A percentile compares a stretch with the other conserved stretches of the same genome.
Evolutionary conservation across 1,140 invertebrate species (phyloP).

Genomic region (Oscheius sp.): DNA sequence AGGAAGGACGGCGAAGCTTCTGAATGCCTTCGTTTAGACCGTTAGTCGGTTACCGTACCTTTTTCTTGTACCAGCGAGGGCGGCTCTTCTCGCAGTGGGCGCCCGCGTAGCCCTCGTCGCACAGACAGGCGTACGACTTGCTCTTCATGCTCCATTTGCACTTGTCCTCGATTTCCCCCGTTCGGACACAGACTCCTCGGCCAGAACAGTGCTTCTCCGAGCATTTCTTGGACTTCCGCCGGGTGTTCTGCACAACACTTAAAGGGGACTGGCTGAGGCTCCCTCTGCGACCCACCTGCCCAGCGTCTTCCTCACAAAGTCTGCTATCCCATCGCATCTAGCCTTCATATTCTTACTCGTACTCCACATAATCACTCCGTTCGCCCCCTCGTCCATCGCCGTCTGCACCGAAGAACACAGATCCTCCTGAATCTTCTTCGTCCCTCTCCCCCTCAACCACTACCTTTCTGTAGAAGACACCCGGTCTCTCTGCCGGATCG

Average conservation of each 20-base stretch:
- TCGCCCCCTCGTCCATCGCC: not conserved
- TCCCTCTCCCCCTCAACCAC: not conserved
- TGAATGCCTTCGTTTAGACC: too few relatives aligned
- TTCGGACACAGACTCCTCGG: not conserved
- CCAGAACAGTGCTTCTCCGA: not conserved
- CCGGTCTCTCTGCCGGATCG: not conserved
- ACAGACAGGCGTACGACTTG: not conserved
- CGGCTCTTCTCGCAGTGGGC: not conserved
- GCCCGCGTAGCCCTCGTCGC: not conserved
- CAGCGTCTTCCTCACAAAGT: not conserved
- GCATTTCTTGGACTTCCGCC: not conserved
- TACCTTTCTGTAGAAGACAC: not conserved
- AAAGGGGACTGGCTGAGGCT: not conserved
- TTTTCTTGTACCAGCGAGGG: too few relatives aligned
- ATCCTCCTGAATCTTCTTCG: not conserved
- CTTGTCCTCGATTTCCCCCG: not conserved
- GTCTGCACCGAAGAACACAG: not conserved
- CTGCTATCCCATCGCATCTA: not conserved
- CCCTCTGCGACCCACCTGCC: not conserved
- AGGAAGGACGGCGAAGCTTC: too few relatives aligned
- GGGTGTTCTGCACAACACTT: not conserved
- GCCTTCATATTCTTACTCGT: not conserved
- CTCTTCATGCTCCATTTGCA: conserved; percentile 1
- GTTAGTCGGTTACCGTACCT: too few relatives aligned
- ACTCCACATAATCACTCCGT: not conserved